Conservation (phyloP, 2,113 vertebrate genomes). For the Lichenostomus cassidix region DNA sequence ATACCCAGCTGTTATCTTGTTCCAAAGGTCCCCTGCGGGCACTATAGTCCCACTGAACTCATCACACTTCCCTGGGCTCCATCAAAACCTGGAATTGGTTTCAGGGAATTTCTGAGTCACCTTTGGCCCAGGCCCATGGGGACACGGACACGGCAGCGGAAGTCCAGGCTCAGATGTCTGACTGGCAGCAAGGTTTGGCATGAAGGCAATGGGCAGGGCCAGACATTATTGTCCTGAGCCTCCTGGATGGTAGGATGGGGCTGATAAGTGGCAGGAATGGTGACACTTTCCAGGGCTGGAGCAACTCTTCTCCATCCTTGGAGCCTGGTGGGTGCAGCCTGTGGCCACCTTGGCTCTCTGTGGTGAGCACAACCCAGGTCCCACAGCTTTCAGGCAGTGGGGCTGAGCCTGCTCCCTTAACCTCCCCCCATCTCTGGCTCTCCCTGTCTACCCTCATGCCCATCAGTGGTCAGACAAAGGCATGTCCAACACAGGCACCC, state of each 20-base stretch:
- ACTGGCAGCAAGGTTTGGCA: background rate
- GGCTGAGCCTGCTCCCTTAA: background rate
- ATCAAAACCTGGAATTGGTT: background rate
- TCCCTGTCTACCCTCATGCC: background rate
- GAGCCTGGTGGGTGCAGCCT: background rate
- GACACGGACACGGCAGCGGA: background rate
- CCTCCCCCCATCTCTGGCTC: no score
- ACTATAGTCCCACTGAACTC: background rate
- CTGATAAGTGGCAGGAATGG: background rate
- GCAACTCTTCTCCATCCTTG: background rate
- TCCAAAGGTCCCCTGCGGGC: constrained; percentile 42
- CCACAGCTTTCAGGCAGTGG: background rate
- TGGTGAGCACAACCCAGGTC: rapidly evolving
- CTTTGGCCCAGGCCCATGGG: background rate
- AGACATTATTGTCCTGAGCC: background rate
- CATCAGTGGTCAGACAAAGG: background rate
- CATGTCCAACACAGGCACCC: background rate
- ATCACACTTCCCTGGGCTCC: background rate
- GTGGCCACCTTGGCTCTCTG: rapidly evolving
- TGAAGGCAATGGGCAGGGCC: background rate
- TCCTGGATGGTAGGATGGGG: background rate
- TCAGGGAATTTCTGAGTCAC: background rate
- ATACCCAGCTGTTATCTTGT: constrained; percentile 38
- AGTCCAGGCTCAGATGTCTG: background rate
- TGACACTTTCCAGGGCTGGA: rapidly evolving